Conservation (phyloP, 2,113 vertebrate species). For the Microtus ochrogaster region DNA sequence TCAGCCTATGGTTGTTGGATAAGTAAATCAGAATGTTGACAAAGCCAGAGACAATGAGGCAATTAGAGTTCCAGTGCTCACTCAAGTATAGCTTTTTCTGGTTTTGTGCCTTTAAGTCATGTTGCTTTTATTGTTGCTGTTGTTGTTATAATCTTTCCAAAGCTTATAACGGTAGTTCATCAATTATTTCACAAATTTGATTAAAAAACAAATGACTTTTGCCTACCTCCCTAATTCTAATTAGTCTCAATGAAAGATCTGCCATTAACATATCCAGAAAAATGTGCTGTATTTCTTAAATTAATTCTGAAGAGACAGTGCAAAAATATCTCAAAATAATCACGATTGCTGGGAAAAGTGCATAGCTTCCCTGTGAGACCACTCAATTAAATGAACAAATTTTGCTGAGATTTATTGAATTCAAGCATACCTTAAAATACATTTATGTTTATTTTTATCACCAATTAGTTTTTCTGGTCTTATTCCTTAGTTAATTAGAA, state of each 20-base stretch:
- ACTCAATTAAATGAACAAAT: conserved; percentile 35
- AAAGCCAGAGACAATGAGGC: neutral
- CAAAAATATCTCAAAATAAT: conserved; percentile 54
- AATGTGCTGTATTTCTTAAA: conserved; percentile 32
- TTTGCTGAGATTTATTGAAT: conserved; percentile 51
- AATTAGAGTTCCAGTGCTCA: neutral
- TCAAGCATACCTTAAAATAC: conserved; percentile 32
- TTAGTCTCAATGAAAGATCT: conserved; percentile 62
- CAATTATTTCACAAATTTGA: conserved; percentile 34
- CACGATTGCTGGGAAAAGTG: conserved; percentile 28
- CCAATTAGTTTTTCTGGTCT: conserved; percentile 26
- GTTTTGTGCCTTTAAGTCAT: neutral
- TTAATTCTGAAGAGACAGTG: conserved; percentile 60
- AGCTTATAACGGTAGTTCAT: neutral
- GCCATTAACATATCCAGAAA: conserved; percentile 42
- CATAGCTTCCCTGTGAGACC: neutral
- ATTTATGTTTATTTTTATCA: neutral
- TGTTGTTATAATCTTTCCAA: neutral
- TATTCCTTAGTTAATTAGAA: conserved; percentile 49
- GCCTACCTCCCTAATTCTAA: conserved; percentile 58
- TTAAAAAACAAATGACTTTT: conserved; percentile 48
- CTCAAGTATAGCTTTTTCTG: neutral
- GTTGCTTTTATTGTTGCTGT: neutral
- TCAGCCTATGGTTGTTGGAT: neutral
- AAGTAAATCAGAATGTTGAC: neutral